These are phyloP conservation scores for Phasianus colchicus DNA, from an alignment of 2,113 vertebrate genomes.

Conservation along the genomic window DNA sequence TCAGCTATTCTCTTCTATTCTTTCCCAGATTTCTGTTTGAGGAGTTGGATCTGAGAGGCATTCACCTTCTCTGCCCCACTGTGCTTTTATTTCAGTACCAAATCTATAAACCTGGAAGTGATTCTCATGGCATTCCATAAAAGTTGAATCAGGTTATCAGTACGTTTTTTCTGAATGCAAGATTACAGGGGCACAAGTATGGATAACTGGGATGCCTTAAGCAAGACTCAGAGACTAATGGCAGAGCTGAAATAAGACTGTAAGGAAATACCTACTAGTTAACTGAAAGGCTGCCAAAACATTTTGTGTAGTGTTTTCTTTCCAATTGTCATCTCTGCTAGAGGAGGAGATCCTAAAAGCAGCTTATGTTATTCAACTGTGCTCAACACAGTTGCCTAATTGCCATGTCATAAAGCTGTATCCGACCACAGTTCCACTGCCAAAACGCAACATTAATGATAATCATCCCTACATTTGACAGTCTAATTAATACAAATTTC, in stretches of 20 bases:
- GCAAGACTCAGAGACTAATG: background rate
- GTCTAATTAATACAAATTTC: background rate
- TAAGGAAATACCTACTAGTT: background rate
- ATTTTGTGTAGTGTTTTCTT: background rate
- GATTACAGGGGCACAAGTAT: background rate
- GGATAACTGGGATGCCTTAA: background rate
- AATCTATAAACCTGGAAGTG: background rate
- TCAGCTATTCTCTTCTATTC: background rate
- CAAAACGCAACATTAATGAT: background rate
- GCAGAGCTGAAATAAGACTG: background rate
- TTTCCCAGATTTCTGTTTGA: background rate
- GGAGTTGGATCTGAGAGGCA: background rate
- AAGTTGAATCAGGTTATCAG: background rate
- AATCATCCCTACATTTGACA: background rate
- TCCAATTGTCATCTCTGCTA: background rate
- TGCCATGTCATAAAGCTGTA: background rate
- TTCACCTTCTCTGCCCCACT: rapidly evolving
- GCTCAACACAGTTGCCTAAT: rapidly evolving
- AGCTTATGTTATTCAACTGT: background rate
- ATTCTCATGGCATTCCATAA: background rate
- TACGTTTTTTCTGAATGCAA: background rate
- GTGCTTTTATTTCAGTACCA: background rate
- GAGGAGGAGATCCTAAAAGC: background rate
- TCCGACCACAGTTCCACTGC: background rate
- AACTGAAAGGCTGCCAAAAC: background rate